These are phyloP conservation scores for Marronus borbonicus DNA, from an alignment of 2,888 invertebrate species.

Conservation along the genomic window DNA sequence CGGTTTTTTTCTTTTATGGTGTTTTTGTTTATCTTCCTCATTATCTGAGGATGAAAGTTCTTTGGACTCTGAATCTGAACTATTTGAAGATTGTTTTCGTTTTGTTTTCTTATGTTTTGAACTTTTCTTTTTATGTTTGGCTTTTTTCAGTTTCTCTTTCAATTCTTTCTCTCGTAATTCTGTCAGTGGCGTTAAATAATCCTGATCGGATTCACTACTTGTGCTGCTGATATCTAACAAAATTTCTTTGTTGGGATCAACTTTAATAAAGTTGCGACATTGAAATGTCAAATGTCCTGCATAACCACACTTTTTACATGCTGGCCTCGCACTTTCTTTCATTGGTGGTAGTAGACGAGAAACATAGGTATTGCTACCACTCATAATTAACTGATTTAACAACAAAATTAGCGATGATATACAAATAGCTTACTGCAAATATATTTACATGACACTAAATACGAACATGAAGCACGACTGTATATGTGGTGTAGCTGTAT, in stretches of 20 bases:
- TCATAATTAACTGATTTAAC: neutral
- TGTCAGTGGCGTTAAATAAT: conserved; percentile 88
- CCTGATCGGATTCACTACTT: conserved; percentile 88
- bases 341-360: conserved; percentile 73
- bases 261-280: conserved; percentile 95
- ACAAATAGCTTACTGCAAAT: neutral
- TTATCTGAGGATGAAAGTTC: conserved; percentile 53
- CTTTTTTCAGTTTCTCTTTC: conserved; percentile 78
- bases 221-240: conserved; percentile 96
- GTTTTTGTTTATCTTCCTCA: conserved; percentile 58
- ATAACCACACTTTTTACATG: conserved; percentile 96
- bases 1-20: conserved; percentile 60
- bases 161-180: conserved; percentile 85
- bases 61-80: conserved; percentile 57
- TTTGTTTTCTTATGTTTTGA: conserved; percentile 70
- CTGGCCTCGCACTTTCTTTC: conserved; percentile 86
- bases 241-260: conserved; percentile 94
- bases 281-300: conserved; percentile 97
- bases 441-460: too few species aligned
- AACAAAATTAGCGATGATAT: neutral
- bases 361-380: conserved; percentile 62
- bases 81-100: conserved; percentile 60
- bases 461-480: too few species aligned
- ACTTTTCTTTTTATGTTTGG: conserved; percentile 75
- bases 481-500: too few species aligned